Evolutionary conservation across 2,797 vertebrate genomes (phyloP), one percentile per base, ranked within the genome.

Genomic region (Ctenopoma kingsleyae): DNA sequence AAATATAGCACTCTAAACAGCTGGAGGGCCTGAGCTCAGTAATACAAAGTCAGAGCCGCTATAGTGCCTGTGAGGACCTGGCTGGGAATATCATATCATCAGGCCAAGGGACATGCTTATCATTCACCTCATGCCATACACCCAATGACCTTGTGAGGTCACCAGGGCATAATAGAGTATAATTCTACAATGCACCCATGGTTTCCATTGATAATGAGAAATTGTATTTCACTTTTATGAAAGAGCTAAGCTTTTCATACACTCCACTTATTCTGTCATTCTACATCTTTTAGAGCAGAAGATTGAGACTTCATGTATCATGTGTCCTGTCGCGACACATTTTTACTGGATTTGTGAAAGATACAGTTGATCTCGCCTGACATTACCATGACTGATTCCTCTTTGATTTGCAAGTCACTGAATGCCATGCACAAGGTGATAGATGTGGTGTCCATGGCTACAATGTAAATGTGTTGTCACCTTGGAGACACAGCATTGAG

Each of bases 381-480:
- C 74, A 83, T 71, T 48, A 44, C 50, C 27, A 32, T 53, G 48
- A 66, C 25, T 27, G 59, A 67, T 47, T 53, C 50, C 20, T 76
- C 59, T 80, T 86, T 85, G 74, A 87, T 87, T 87, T 80, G 76
- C 75, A 76, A 71, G 77, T 82, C 74, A 79, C 44, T 56, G 82
- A 80, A 80, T 80, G 78, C 72, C 57, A 67, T 65, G 52, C 71
- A 47, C 80, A 48, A 76, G 78, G 80, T 84, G 83, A 90, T 82
- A 76, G 67, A 86, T 90, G 78, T 68, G 78, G 83, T 90, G 85
- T 90, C 86, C 83, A 84, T 92, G 87, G 88, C 87, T 89, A 89
- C 89, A 84, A 85, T 88, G 85, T 87, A 89, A 85, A 91, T 88
- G 77, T 88, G 88, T 86, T 85, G 89, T 92, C 91, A 92, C 89